Evolutionary conservation across 2,797 vertebrate genomes (phyloP).

Genomic region (Lagocephalus sceleratus): DNA sequence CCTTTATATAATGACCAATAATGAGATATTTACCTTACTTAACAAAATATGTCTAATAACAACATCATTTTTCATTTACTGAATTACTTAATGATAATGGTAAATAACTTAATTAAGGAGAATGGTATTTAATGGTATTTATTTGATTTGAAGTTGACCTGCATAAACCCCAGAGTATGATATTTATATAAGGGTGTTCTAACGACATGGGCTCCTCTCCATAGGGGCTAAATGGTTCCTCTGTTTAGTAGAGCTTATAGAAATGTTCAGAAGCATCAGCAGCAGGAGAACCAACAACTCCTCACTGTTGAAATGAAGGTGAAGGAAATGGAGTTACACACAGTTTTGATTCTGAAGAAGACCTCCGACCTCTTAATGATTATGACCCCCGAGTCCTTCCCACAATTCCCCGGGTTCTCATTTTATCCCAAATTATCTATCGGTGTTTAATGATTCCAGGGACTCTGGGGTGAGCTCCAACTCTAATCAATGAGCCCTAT

Average conservation of each 20-base stretch:
- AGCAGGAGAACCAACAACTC: constrained; percentile 4
- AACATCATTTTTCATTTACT: too few relatives aligned
- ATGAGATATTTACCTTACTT: too few relatives aligned
- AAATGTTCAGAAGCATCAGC: constrained; percentile 4
- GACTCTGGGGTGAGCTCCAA: constrained; percentile 67
- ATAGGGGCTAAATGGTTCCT: too few relatives aligned
- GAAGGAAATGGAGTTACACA: constrained; percentile 38
- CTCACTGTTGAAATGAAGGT: constrained; percentile 53
- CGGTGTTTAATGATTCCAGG: constrained; percentile 75
- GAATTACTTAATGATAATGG: too few relatives aligned
- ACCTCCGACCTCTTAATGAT: constrained; percentile 66
- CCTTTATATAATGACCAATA: too few relatives aligned
- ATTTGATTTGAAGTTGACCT: too few relatives aligned
- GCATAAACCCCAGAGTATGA: too few relatives aligned
- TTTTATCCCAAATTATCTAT: constrained; percentile 48
- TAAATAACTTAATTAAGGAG: too few relatives aligned
- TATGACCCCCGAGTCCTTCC: constrained; percentile 60
- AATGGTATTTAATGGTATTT: too few relatives aligned
- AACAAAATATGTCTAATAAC: too few relatives aligned
- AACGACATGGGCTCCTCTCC: too few relatives aligned
- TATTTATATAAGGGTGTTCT: too few relatives aligned
- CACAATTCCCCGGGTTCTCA: constrained; percentile 57
- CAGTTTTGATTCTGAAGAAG: constrained; percentile 51
- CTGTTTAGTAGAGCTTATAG: background rate
- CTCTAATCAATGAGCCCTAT: constrained; percentile 75